Base-by-base conservation (phyloP, 2,888 invertebrate species). In the Metacarcinus magister region DNA sequence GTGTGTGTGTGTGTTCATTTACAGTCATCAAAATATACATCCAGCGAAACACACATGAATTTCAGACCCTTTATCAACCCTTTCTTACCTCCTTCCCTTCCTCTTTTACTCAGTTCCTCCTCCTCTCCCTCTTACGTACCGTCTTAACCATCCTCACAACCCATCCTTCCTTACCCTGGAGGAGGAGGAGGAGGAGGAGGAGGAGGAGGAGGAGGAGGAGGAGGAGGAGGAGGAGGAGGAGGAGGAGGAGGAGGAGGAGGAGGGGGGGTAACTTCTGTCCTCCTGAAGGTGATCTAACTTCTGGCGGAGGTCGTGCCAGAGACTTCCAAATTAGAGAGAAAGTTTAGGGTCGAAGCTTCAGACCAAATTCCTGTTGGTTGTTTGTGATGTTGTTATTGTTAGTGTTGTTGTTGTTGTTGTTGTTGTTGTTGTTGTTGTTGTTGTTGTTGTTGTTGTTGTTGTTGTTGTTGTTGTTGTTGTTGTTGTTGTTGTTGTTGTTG, bases 241-340 rank as follows among this genome's bases (percentile, higher is more conserved):
- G 54, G 54, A 54, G 54, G 67, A 67, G 67, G 67, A 23, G 67
- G n/a, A 67, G 67, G 67, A 67, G 67, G 32, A 82, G 82, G 54
- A 28, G 32, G 82, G 13, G 82, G 82, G 28, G 82, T 28, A 82
- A 82, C 82, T 82, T 82, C 82, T 82, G 13, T 82, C 82, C 82
- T 82, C 82, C 82, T 82, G 82, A 82, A 82, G 82, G 82, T 82
- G 82, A 82, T 82, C 82, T 82, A 82, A 82, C 82, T 82, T 82
- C 82, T 82, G 82, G 32, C 32, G 28, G 28, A 28, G 82, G 82
- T 32, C 32, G 82, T 82, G 82, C 82, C 32, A 13, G 32, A 82
- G 82, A 82, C 82, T 82, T 82, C 82, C 82, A 82, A 82, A 82
- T 82, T 82, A 82, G 82, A 82, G 82, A 82, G 82, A 82, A 82